phyloP scores from a whole-genome alignment of 2,888 invertebrate genomes.

The Plebejus argus region DNA sequence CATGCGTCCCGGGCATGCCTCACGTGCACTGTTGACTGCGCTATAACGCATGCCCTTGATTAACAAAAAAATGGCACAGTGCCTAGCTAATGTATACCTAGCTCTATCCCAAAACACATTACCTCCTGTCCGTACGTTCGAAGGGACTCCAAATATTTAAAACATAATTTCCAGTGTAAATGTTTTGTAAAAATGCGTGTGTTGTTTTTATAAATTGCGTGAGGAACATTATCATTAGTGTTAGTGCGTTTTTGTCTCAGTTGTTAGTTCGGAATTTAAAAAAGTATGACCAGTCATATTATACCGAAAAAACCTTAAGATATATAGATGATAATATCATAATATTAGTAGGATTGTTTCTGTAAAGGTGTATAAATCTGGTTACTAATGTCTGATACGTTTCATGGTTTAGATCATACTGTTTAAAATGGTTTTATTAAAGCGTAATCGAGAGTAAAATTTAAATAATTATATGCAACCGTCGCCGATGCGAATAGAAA shows the following conservation, averaged over 20 bases:
- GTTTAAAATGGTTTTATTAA: neutral
- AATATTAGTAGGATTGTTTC: too few species aligned
- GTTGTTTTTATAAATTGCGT: slow-evolving; percentile 19
- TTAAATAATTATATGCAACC: neutral
- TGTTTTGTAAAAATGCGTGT: slow-evolving; percentile 25
- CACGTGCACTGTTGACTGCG: too few species aligned
- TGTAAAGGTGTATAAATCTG: too few species aligned
- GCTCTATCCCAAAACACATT: slow-evolving; percentile 3
- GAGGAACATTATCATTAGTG: neutral
- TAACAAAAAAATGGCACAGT: too few species aligned
- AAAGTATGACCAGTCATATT: too few species aligned
- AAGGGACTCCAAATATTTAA: slow-evolving; percentile 24
- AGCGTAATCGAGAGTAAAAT: neutral
- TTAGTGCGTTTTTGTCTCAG: neutral
- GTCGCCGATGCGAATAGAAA: neutral
- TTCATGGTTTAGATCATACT: too few species aligned
- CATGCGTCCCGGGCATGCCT: too few species aligned
- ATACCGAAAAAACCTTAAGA: too few species aligned
- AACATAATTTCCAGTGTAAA: slow-evolving; percentile 29
- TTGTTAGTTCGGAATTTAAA: neutral
- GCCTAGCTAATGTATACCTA: neutral
- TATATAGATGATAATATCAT: too few species aligned
- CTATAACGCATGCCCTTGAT: too few species aligned
- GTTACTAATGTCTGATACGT: too few species aligned
- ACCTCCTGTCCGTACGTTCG: neutral